Percentiles rank a stretch among this genome's conserved stretches.
These are phyloP conservation scores for Crepidodera aurea DNA, from an alignment of 2,888 invertebrate genomes.

Conservation along the genomic window DNA sequence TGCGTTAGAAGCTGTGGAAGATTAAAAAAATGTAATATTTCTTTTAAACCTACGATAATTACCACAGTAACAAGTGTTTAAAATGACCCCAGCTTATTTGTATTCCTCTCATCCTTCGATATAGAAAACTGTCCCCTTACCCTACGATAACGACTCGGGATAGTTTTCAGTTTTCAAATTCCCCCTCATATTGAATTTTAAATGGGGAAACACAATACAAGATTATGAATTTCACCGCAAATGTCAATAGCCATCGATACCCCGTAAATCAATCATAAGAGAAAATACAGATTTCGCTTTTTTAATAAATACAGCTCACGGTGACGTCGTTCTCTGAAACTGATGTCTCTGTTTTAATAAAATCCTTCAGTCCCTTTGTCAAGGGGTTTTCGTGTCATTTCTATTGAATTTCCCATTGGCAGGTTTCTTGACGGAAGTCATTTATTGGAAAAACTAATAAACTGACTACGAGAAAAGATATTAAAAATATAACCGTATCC, in stretches of 20 bases:
- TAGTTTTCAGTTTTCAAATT: slow-evolving; percentile 53
- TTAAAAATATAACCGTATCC: no score
- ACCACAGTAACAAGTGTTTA: slow-evolving; percentile 33
- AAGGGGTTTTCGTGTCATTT: slow-evolving; percentile 28
- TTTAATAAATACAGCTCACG: slow-evolving; percentile 53
- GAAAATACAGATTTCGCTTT: slow-evolving; percentile 45
- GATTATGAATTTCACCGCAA: slow-evolving; percentile 58
- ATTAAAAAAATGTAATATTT: slow-evolving; percentile 6
- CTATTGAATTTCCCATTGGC: slow-evolving; percentile 17
- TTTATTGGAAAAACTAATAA: neutral
- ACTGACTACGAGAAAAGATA: no score
- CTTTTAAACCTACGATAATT: slow-evolving; percentile 15
- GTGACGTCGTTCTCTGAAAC: slow-evolving; percentile 46
- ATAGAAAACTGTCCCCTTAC: slow-evolving; percentile 32
- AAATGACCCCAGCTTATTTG: slow-evolving; percentile 37
- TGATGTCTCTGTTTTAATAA: slow-evolving; percentile 53
- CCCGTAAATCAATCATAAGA: slow-evolving; percentile 55
- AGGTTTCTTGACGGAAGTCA: neutral
- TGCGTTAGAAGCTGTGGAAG: neutral
- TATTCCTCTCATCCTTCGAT: slow-evolving; percentile 31
- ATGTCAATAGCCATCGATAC: slow-evolving; percentile 59
- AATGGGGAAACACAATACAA: slow-evolving; percentile 52
- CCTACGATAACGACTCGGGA: slow-evolving; percentile 34
- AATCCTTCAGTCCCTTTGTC: slow-evolving; percentile 36
- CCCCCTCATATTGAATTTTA: slow-evolving; percentile 55